Evolutionary conservation across 2,888 invertebrate genomes (phyloP).

Genomic region (Brenthis hecate): DNA sequence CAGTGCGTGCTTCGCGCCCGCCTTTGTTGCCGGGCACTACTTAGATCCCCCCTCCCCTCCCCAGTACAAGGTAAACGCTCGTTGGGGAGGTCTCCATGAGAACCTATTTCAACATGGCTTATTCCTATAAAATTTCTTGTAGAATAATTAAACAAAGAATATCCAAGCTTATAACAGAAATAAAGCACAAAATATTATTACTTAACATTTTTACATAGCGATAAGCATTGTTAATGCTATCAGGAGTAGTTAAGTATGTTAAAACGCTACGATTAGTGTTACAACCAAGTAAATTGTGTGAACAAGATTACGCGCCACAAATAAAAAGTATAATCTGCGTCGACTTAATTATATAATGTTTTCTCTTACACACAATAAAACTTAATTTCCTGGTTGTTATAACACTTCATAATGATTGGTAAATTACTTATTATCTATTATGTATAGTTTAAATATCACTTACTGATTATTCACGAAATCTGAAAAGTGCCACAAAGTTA

Average conservation of each 20-base stretch:
- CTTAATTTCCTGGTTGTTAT: neutral
- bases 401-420: neutral
- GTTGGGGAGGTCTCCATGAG: too few relatives aligned
- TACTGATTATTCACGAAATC: too few relatives aligned
- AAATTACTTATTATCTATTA: neutral
- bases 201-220: neutral
- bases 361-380: neutral
- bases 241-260: neutral
- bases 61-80: too few relatives aligned
- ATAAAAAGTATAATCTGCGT: neutral
- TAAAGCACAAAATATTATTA: neutral
- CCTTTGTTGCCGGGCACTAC: too few relatives aligned
- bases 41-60: too few relatives aligned
- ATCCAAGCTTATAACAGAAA: neutral
- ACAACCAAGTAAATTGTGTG: constrained; percentile 20
- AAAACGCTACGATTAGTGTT: constrained; percentile 8
- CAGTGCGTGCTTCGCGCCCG: too few relatives aligned
- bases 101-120: too few relatives aligned
- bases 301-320: constrained; percentile 16
- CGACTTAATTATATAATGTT: constrained; percentile 8
- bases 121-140: too few relatives aligned
- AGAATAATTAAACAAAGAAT: neutral
- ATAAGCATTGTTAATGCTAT: constrained; percentile 3
- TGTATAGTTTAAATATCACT: too few relatives aligned
- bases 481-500: too few relatives aligned